phyloP scores from a whole-genome alignment of 2,797 vertebrate genomes.

The Betta splendens region DNA sequence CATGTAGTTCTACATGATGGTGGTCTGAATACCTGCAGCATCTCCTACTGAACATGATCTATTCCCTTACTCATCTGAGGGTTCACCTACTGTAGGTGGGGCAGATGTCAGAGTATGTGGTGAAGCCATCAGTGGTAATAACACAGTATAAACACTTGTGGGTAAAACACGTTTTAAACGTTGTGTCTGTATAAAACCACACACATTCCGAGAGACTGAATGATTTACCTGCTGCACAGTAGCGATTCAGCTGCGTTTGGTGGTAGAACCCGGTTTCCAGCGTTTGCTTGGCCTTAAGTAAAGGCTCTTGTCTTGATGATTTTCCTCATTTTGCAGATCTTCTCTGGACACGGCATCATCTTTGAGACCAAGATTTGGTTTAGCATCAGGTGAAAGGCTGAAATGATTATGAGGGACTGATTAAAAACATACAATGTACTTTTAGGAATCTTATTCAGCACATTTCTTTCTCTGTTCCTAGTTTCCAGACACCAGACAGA shows the following conservation, averaged over 20 bases:
- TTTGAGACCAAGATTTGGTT: slow-evolving; percentile 1
- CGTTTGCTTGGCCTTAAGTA: no score
- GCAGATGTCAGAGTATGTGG: not conserved
- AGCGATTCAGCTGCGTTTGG: slow-evolving; percentile 7
- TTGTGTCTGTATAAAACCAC: not conserved
- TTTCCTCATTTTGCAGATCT: no score
- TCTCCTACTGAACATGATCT: no score
- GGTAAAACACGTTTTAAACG: not conserved
- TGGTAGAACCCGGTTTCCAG: no score
- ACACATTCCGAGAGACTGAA: not conserved
- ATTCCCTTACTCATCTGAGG: not conserved
- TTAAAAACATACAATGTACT: slow-evolving; percentile 59
- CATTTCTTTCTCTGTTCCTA: slow-evolving; percentile 26
- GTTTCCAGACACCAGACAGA: slow-evolving; percentile 14
- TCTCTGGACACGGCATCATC: slow-evolving; percentile 24
- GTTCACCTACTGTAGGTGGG: not conserved
- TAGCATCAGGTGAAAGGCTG: slow-evolving; percentile 50
- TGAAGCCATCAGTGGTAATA: not conserved
- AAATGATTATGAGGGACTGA: slow-evolving; percentile 69
- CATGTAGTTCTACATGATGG: no score
- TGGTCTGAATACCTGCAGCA: no score
- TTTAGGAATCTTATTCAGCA: slow-evolving; percentile 26
- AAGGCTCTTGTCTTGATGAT: not conserved
- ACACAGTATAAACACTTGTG: not conserved
- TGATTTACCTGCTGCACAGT: slow-evolving; percentile 1